Evolutionary conservation across 2,888 invertebrate species (phyloP).

Genomic region (Monochamus alternatus): DNA sequence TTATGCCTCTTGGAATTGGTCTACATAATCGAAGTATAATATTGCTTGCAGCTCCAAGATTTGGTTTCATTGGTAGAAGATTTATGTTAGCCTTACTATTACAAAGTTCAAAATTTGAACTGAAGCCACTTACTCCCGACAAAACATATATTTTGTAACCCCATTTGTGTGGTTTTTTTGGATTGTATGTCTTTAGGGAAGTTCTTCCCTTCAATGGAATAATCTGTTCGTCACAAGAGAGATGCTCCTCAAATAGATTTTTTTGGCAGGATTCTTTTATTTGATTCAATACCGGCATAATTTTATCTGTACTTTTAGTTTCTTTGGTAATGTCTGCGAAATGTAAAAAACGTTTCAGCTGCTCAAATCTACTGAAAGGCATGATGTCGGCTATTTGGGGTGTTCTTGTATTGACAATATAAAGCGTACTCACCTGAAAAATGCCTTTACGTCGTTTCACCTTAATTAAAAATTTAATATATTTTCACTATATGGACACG

Average conservation of each 20-base stretch:
- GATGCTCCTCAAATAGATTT: conserved; percentile 43
- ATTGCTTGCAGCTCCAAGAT: conserved; percentile 54
- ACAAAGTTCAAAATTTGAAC: conserved; percentile 57
- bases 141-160: conserved; percentile 58
- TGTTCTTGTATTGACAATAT: conserved; percentile 40
- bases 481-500: no score
- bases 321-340: conserved; percentile 36
- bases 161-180: conserved; percentile 61
- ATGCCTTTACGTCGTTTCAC: no score
- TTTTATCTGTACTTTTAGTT: conserved; percentile 36
- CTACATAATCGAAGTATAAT: conserved; percentile 54
- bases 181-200: conserved; percentile 56
- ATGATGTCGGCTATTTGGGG: conserved; percentile 44
- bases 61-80: conserved; percentile 39
- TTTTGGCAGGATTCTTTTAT: conserved; percentile 34
- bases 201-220: conserved; percentile 46
- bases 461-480: no score
- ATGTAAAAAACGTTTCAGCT: conserved; percentile 42
- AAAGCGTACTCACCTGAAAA: no score
- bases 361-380: conserved; percentile 44
- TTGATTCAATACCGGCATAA: conserved; percentile 38
- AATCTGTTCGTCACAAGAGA: conserved; percentile 45
- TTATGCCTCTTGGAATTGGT: conserved; percentile 44
- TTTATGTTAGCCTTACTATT: conserved; percentile 43
- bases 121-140: conserved; percentile 52